Evolutionary conservation across 2,888 invertebrate genomes (phyloP), one percentile per base, ranked within the genome.

Genomic region (Halocaridina rubra): DNA sequence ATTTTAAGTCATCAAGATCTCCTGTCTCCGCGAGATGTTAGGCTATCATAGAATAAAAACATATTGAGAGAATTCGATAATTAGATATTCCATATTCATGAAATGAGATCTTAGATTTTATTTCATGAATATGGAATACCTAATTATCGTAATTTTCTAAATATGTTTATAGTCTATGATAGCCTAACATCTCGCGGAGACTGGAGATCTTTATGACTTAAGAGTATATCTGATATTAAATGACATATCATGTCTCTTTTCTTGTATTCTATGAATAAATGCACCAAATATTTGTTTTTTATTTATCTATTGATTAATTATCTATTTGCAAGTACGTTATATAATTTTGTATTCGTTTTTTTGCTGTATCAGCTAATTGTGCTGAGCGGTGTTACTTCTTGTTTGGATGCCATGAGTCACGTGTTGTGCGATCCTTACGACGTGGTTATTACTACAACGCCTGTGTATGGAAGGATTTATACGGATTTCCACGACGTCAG

Each of bases 401-500:
- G 84, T 67, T 32, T 87, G 16, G 85, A 87, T 19, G 46, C 81
- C 19, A 59, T 87, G 3, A 53, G 69, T 33, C 78, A 80, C 75
- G 80, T 85, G 0, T 39, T 81, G 13, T 85, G 85, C 76, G 87
- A 87, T 39, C 85, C 87, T 29, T 81, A 80, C 3, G 89, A 89
- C 64, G 86, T 86, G 16, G 79, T 88, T 57, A 59, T 89, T n/a
- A 86, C 88, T 1, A 88, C 89, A 0, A 88, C 89, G 2, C 90
- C 90, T 3, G 88, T 89, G 39, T 90, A 90, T 76, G 89, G 88
- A 16, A 88, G 89, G 1, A 86, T 90, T 64, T 85, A 85, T 16
- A 89, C 88, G 24, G 89, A 90, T 64, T 80, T 89, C 7, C 75
- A 80, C 22, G 89, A 89, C 32, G 81, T 89, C 33, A 39, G 85